Conservation (phyloP, 2,888 invertebrate genomes). For the Epiblema foenella region DNA sequence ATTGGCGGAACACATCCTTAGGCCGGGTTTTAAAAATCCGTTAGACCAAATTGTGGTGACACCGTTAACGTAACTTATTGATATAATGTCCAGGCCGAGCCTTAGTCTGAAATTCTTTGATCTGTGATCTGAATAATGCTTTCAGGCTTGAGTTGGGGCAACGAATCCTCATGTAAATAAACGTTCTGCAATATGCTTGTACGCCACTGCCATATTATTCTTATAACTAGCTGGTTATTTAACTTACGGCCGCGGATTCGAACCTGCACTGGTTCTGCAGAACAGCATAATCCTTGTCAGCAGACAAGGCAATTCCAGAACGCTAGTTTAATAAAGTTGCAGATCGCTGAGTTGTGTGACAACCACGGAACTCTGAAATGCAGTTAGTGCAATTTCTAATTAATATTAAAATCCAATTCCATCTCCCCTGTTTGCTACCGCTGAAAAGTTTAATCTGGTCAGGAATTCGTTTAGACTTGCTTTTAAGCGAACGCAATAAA, state of each 20-base stretch:
- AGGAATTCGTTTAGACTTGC: slow-evolving; percentile 49
- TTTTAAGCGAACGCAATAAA: slow-evolving; percentile 11
- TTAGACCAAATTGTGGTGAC: too few species aligned
- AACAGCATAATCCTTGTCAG: neutral
- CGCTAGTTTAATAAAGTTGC: slow-evolving; percentile 7
- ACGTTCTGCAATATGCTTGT: too few species aligned
- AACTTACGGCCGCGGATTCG: neutral
- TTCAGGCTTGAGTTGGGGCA: too few species aligned
- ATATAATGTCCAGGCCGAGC: too few species aligned
- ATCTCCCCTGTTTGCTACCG: slow-evolving; percentile 45
- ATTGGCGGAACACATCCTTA: too few species aligned
- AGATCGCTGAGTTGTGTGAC: slow-evolving; percentile 9
- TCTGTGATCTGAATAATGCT: too few species aligned
- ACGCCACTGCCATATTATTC: too few species aligned
- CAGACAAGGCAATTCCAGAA: neutral
- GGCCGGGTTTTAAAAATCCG: too few species aligned
- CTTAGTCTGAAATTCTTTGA: too few species aligned
- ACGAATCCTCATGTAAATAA: too few species aligned
- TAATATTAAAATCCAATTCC: slow-evolving; percentile 66
- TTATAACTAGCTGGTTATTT: too few species aligned
- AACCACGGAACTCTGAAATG: slow-evolving; percentile 44
- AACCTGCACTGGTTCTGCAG: neutral
- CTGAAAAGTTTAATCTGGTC: slow-evolving; percentile 55
- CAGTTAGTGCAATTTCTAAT: slow-evolving; percentile 57
- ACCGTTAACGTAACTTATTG: too few species aligned